Evolutionary conservation across 2,797 vertebrate species (phyloP), one percentile per base, ranked within the genome.

Genomic region (Kryptolebias ocellatus): DNA sequence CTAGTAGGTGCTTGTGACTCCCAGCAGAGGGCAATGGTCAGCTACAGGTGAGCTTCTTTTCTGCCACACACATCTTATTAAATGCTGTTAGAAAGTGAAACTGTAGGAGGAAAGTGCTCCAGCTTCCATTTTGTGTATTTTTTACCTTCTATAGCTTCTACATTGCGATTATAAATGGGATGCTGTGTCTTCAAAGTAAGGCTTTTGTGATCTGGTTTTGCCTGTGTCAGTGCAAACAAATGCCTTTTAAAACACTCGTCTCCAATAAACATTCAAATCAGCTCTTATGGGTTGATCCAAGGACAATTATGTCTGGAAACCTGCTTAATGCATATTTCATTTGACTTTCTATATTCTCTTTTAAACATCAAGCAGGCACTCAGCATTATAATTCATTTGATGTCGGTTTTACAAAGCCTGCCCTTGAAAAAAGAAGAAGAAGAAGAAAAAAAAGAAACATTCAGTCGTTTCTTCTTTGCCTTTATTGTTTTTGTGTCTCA

Each of bases 21-120:
- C 91, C 92, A 92, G 60, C 76, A 92, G 92, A 91, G 89, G 91
- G 90, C 89, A 92, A 83, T 91, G 81, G 81, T 89, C 82, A 84
- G 87, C 90, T 89, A 72, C 83, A 78, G 78, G 68, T 74, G 60
- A 83, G 76, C 59, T 27, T 37, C 49, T 47, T 52, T 67, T 16
- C 29, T 5, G 29, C n/a, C 17, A 10, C n/a, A 15, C 29, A 11
- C 2, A 2, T 39, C 60, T 11, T 37, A 18, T n/a, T 60, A 8
- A 20, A 18, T 15, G 1, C 53, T 9, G 34, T 10, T 45, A 9
- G n/a, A 4, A 9, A 20, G 17, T 20, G 27, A 47, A 27, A 56
- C 15, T 1, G 44, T 50, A 12, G 34, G 49, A 20, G 39, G 57
- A 74, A 73, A 59, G 70, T 28, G 65, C 73, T 61, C 71, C 74